Base-by-base conservation (phyloP, 1,140 invertebrate species). In the Pentalonia nigronervosa region DNA sequence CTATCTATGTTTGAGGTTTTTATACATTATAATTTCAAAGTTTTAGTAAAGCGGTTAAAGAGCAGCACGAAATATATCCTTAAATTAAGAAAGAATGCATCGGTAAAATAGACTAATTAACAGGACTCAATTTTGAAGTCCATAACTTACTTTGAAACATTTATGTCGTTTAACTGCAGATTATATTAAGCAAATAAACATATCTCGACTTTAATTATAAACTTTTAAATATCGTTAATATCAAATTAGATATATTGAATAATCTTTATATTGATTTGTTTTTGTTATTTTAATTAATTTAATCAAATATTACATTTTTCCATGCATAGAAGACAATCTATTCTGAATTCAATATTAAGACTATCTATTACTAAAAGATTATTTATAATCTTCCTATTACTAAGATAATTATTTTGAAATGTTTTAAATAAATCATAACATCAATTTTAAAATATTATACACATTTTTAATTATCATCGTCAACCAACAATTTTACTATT, bases 61-160 rank as follows among this genome's bases (percentile, higher is more conserved):
- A 86, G 25, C 36, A 86, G 36, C 36, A 47, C 23, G 25, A 48
- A 41, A 30, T 89, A 0, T 20, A 41, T 47, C 87, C 20, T 53
- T 34, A 89, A 50, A 50, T 50, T 48, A 88, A 88, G 30, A 50
- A 47, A 41, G 23, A 86, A 86, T 20, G 2, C 30, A 50, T 50
- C 30, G 21, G n/a, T 89, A 53, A 89, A 9, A 89, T 89, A 89
- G 60, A 53, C 21, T 89, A 53, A 89, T 89, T 34, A 53, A 89
- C 87, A 9, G 30, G n/a, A 50, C n/a, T 34, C n/a, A 36, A 53
- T 89, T 89, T 50, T 36, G 23, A 53, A 89, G n/a, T 53, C 36
- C 47, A n/a, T 36, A 89, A 23, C 50, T 53, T 50, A 34, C n/a
- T 89, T 53, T 50, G 7, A 53, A 53, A 89, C 8, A 21, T 53